phyloP scores from a whole-genome alignment of 2,113 vertebrate genomes.

The Tetraodon nigroviridis region DNA sequence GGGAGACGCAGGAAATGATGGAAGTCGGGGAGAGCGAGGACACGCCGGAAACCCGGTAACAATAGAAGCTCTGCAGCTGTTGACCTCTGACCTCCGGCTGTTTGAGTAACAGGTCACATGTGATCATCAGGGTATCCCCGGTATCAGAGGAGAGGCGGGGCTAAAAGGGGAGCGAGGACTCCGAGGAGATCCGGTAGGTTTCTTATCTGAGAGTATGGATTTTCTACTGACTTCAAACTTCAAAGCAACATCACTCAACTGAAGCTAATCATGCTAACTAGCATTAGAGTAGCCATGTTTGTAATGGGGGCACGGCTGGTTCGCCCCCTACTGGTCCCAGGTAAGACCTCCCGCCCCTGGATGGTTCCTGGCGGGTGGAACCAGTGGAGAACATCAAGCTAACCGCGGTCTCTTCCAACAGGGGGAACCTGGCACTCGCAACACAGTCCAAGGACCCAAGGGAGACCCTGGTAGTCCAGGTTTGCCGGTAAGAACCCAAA shows the following conservation, averaged over 20 bases:
- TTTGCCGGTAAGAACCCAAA: conserved; percentile 60
- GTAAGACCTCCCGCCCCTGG: neutral
- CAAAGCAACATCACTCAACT: too few relatives aligned
- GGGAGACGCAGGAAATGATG: conserved; percentile 73
- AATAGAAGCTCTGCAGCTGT: neutral
- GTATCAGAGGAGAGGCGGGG: conserved; percentile 71
- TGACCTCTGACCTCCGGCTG: conserved; percentile 35
- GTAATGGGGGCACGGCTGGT: neutral
- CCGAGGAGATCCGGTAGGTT: conserved; percentile 80
- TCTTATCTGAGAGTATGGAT: too few relatives aligned
- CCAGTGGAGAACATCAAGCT: neutral
- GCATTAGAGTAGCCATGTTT: neutral
- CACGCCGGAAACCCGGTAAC: conserved; percentile 72
- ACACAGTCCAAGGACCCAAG: conserved; percentile 64
- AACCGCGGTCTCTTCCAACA: conserved; percentile 46
- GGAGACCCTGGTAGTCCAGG: conserved; percentile 77
- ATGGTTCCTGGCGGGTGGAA: neutral
- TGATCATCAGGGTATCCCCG: conserved; percentile 75
- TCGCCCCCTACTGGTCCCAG: neutral
- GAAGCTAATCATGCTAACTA: neutral
- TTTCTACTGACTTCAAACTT: too few relatives aligned
- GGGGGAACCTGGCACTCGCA: conserved; percentile 76
- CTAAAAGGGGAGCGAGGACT: conserved; percentile 74
- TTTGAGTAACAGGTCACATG: conserved; percentile 22
- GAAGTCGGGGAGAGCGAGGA: conserved; percentile 73